Evolutionary conservation across 2,797 vertebrate species (phyloP).

Genomic region (Amblyraja radiata): DNA sequence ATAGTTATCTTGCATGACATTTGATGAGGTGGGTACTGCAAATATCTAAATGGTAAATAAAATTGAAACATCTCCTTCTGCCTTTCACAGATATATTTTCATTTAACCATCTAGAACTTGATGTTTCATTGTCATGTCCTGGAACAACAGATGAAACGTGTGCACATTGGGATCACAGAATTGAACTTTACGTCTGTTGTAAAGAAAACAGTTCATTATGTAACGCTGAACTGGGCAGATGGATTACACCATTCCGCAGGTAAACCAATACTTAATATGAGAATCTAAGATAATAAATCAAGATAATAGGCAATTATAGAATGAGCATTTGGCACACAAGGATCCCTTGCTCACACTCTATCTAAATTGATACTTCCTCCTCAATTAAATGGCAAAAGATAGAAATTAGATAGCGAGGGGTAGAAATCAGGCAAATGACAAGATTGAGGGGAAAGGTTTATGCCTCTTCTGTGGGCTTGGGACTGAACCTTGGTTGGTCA

Average conservation of each 20-base stretch:
- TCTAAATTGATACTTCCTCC: background rate
- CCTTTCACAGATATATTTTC: slow-evolving; percentile 46
- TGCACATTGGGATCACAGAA: slow-evolving; percentile 66
- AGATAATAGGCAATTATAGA: background rate
- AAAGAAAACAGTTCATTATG: slow-evolving; percentile 50
- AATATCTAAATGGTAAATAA: background rate
- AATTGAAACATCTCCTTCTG: background rate
- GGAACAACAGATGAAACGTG: slow-evolving; percentile 58
- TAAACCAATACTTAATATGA: slow-evolving; percentile 39
- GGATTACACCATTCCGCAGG: slow-evolving; percentile 72
- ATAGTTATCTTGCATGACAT: background rate
- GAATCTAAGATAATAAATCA: background rate
- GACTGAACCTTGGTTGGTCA: too few relatives aligned
- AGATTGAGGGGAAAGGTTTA: too few relatives aligned
- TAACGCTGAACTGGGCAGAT: slow-evolving; percentile 62
- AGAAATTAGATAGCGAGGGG: too few relatives aligned
- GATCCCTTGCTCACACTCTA: background rate
- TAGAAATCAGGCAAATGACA: too few relatives aligned
- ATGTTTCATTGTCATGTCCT: slow-evolving; percentile 63
- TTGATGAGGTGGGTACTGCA: background rate
- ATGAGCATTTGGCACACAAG: background rate
- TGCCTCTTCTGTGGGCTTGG: too few relatives aligned
- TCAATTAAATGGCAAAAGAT: background rate
- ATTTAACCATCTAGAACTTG: slow-evolving; percentile 58
- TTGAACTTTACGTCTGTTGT: slow-evolving; percentile 66